Evolutionary conservation across 2,797 vertebrate species (phyloP).

Genomic region (Pogonophryne albipinna): DNA sequence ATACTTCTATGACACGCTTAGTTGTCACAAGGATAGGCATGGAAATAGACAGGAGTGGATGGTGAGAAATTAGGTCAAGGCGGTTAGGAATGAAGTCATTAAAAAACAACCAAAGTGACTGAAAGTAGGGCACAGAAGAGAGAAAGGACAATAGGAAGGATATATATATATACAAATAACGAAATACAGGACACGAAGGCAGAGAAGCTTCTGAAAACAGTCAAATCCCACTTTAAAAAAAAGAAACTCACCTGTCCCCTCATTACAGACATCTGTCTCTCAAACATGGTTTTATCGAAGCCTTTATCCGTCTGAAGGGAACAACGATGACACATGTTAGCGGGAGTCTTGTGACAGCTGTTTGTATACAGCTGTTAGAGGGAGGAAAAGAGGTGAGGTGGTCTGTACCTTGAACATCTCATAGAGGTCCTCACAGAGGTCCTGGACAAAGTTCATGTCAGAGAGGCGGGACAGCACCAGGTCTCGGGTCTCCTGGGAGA

Average conservation of each 20-base stretch:
- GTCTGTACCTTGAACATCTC: slow-evolving; percentile 93
- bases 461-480: slow-evolving; percentile 93
- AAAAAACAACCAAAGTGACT: slow-evolving; percentile 5
- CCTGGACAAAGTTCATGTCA: slow-evolving; percentile 99
- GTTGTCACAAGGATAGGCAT: slow-evolving; percentile 7
- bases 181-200: not conserved
- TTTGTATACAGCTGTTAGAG: not conserved
- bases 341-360: too few species aligned
- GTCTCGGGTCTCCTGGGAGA: slow-evolving; percentile 95
- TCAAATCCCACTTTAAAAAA: not conserved
- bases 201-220: not conserved
- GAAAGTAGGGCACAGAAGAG: slow-evolving; percentile 16
- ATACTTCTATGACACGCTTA: not conserved
- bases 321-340: not conserved
- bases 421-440: slow-evolving; percentile 97
- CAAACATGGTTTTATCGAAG: slow-evolving; percentile 96
- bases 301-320: slow-evolving; percentile 90
- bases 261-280: slow-evolving; percentile 99
- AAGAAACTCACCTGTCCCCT: slow-evolving; percentile 92
- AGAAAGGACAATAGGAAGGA: slow-evolving; percentile 3
- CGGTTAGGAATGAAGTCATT: not conserved
- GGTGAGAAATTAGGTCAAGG: not conserved
- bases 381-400: not conserved
- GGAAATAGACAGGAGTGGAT: not conserved
- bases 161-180: slow-evolving; percentile 27